Percentiles rank a stretch among this genome's conserved stretches.
Evolutionary conservation across 2,113 vertebrate species (phyloP).

Genomic region (Leptosomus discolor): DNA sequence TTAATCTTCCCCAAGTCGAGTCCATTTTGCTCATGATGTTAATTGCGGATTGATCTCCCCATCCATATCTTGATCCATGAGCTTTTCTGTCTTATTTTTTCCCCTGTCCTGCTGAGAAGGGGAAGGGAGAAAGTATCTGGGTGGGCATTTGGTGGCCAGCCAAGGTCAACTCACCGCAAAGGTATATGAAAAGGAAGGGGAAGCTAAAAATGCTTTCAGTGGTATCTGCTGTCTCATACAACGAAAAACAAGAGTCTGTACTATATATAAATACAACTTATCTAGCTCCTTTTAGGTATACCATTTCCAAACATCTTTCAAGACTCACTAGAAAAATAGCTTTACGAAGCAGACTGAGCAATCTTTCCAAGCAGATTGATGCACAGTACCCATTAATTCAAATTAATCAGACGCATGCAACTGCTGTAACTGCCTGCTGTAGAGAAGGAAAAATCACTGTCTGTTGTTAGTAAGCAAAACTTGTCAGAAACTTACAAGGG

Average conservation of each 20-base stretch:
- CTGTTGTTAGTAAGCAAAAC: neutral
- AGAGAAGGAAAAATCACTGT: neutral
- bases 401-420: neutral
- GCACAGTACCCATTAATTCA: neutral
- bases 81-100: neutral
- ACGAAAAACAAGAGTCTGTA: neutral
- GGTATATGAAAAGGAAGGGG: neutral
- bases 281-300: neutral
- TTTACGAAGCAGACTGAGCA: neutral
- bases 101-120: neutral
- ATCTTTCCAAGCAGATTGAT: neutral
- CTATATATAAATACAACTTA: neutral
- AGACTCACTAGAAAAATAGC: neutral
- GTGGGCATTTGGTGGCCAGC: neutral
- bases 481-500: neutral
- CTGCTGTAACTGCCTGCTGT: neutral
- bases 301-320: neutral
- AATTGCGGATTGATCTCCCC: neutral
- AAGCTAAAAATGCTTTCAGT: neutral
- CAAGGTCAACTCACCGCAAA: neutral
- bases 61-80: neutral
- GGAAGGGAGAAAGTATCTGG: neutral
- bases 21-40: neutral
- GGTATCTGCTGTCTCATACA: neutral
- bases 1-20: neutral